Conservation (phyloP, 2,113 vertebrate species). For the Smithornis capensis region DNA sequence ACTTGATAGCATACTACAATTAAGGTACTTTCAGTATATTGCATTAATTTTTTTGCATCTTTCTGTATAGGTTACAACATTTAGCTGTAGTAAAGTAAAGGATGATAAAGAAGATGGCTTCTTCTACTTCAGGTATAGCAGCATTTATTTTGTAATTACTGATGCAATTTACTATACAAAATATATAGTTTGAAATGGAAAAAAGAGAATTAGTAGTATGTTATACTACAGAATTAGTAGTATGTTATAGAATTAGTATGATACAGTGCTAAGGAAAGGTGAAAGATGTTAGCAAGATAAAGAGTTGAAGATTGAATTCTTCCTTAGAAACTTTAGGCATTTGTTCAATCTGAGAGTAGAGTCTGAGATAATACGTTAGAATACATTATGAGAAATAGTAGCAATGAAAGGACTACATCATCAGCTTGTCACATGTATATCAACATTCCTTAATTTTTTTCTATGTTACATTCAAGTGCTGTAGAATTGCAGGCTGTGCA, state of each 20-base stretch:
- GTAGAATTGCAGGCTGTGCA: neutral
- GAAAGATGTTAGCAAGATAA: neutral
- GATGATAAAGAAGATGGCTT: constrained; percentile 81
- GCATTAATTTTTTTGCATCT: neutral
- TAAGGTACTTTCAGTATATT: neutral
- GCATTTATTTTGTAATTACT: neutral
- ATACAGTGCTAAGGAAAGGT: neutral
- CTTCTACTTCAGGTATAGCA: constrained; percentile 90
- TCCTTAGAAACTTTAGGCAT: neutral
- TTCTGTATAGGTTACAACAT: constrained; percentile 72
- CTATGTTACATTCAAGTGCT: neutral
- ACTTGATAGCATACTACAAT: neutral
- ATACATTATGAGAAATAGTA: neutral
- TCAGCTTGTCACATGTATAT: neutral
- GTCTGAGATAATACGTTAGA: neutral
- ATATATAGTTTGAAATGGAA: neutral
- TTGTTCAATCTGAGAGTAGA: neutral
- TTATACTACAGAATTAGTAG: no score
- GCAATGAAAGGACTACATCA: neutral
- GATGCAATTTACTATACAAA: neutral
- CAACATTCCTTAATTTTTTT: neutral
- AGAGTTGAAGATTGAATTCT: neutral
- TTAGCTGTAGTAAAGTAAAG: constrained; percentile 85
- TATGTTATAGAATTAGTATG: neutral
- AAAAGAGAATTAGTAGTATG: no score